Evolutionary conservation across 2,113 vertebrate genomes (phyloP).

Genomic region (Spilogale gracilis): DNA sequence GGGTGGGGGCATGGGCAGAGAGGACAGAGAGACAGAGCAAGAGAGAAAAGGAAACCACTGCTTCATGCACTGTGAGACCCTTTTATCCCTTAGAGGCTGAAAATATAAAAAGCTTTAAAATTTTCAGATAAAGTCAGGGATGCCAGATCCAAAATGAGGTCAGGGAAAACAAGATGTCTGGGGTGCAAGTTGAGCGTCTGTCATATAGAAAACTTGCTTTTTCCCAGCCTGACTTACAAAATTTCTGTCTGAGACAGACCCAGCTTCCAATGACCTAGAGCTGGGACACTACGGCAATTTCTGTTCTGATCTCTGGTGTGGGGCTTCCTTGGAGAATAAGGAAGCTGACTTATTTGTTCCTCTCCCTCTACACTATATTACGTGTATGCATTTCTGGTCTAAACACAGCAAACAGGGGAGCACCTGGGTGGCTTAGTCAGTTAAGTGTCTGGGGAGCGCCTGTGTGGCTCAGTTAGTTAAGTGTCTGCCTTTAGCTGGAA

Average conservation of each 20-base stretch:
- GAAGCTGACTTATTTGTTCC: slow-evolving; percentile 1
- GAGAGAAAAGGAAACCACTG: neutral
- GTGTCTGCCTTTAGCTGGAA: neutral
- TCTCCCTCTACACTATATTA: neutral
- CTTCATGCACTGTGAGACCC: neutral
- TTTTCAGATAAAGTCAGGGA: neutral
- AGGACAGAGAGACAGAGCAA: neutral
- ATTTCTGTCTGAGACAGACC: neutral
- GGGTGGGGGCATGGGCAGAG: neutral
- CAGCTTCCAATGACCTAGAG: neutral
- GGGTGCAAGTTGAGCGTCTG: neutral
- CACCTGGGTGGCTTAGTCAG: neutral
- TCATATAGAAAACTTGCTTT: neutral
- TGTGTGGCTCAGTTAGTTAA: neutral
- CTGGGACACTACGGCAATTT: neutral
- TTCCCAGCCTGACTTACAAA: neutral
- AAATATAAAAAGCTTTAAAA: slow-evolving; percentile 44
- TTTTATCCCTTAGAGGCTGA: slow-evolving; percentile 19
- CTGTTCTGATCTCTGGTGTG: neutral
- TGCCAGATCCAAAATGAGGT: slow-evolving; percentile 12
- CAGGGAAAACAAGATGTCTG: slow-evolving; percentile 30
- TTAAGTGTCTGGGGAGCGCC: neutral
- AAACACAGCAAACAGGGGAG: neutral
- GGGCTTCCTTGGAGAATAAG: slow-evolving; percentile 24
- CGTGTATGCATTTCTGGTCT: neutral